Conservation (phyloP, 2,888 invertebrate species). For the Perdita meconis region DNA sequence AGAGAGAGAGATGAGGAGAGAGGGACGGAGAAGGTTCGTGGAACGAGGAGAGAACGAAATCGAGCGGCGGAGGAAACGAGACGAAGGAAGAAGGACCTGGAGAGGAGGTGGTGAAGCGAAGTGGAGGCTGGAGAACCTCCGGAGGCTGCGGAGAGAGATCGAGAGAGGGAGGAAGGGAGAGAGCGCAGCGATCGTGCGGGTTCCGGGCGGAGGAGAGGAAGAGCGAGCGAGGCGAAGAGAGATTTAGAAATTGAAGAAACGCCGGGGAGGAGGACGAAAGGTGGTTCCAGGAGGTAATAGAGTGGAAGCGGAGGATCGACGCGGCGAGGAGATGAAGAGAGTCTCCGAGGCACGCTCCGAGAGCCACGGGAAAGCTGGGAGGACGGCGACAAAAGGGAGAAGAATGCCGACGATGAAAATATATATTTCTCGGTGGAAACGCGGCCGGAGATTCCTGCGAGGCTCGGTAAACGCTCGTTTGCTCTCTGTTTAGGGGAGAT, state of each 20-base stretch:
- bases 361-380: constrained; percentile 25
- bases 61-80: constrained; percentile 18
- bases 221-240: constrained; percentile 13
- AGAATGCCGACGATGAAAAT: constrained; percentile 34
- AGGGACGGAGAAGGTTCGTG: constrained; percentile 5
- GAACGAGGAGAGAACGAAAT: constrained; percentile 46
- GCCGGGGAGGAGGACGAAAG: constrained; percentile 6
- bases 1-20: constrained; percentile 42
- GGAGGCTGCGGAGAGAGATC: constrained; percentile 8
- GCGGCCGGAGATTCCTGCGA: neutral
- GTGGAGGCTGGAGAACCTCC: constrained; percentile 7
- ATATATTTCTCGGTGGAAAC: constrained; percentile 4
- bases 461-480: neutral
- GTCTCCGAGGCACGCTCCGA: constrained; percentile 6
- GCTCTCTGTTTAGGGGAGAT: neutral
- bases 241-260: constrained; percentile 59
- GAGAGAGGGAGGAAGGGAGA: constrained; percentile 4
- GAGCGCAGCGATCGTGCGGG: no score
- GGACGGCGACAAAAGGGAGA: constrained; percentile 19
- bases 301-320: constrained; percentile 31
- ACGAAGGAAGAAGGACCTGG: constrained; percentile 32
- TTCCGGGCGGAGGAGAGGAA: constrained; percentile 26
- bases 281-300: constrained; percentile 29
- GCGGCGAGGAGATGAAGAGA: constrained; percentile 14
- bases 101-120: constrained; percentile 41